Evolutionary conservation across 2,797 vertebrate species (phyloP), one percentile per base, ranked within the genome.

Genomic region (Prionace glauca): DNA sequence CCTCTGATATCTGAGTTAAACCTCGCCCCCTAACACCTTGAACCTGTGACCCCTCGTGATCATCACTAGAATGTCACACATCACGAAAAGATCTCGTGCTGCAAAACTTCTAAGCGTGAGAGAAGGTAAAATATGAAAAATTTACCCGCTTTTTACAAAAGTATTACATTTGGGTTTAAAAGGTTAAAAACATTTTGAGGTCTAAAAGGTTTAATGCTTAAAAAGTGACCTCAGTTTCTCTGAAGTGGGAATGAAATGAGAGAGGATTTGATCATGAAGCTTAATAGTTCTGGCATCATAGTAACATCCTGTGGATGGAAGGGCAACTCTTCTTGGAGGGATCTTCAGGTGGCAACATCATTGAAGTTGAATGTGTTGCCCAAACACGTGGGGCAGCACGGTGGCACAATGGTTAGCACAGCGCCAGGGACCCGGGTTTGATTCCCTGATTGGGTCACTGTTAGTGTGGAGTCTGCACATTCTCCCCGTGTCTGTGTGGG

Each of bases 81-180:
- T 99, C 87, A 97, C 98, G 86, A 98, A 98, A 96, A 98, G 98
- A 95, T 99, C 99, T 71, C 97, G 99, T 5, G 99, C 99, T 1
- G 99, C 98, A 96, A 99, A 98, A 97, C 97, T 97, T 97, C 98
- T 99, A 96, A 97, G 97, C 96, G 96, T 99, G 93, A 98, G 97
- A 98, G 98, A 99, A 98, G 99, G 99, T 99, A 97, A 95, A 32
- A 74, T 9, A 50, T 94, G n/a, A 24, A 71, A 94, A 26, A 12
- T 50, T 22, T 32, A 56, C 45, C 29, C 29, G 56, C 32, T 72
- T 60, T 36, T 86, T 20, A 72, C 50, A 45, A 36, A 41, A 94
- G 69, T 69, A 94, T 14, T 14, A 20, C 22, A 26, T 26, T 26
- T 50, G 32, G 20, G 24, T 95, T 74, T 77, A 60, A 50, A 87